Base-by-base conservation (phyloP, 2,797 vertebrate species). In the Morus bassanus region DNA sequence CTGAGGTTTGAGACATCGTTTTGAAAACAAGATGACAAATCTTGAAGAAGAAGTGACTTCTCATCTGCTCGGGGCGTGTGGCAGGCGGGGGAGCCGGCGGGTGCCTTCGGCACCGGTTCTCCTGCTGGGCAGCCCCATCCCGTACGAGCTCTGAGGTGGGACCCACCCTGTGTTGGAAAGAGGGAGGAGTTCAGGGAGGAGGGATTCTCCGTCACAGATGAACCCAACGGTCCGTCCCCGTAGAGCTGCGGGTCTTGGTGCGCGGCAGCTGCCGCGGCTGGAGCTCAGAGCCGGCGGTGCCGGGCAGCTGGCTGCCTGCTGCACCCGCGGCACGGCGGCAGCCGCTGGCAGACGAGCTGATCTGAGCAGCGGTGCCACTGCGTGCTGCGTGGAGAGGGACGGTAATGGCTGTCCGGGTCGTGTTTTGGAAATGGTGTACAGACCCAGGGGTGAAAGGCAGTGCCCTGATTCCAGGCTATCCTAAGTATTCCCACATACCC, bases 41-140 rank as follows among this genome's bases (percentile, higher is more conserved):
- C 67, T 51, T 25, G 65, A 18, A 57, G 39, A 46, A 77, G 51
- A 17, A 46, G 73, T 46, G 45, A 33, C 6, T n/a, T 45, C 35
- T 50, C 23, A 2, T 69, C 39, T 50, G 16, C 18, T 23, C 0
- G 5, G 25, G 39, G 33, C 1, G 18, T 18, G 16, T 6, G 10
- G 51, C 28, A 28, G 59, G 41, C 27, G 0, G 2, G 39, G 48
- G n/a, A n/a, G 50, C 50, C 1, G 8, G 67, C 3, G 2, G 21
- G 28, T 56, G 56, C 37, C 41, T 24, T 35, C 6, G 48, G 39
- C 3, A 2, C 24, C 0, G 7, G 50, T 56, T 35, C 50, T 50
- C 10, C 27, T 0, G 14, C 8, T 0, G 7, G 15, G 18, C 4
- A 2, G 25, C n/a, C 46, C 17, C 21, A 2, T 64, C 27, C 28